These are phyloP conservation scores for Ceyx erithaca DNA, from an alignment of 2,797 vertebrate genomes.

Conservation along the genomic window DNA sequence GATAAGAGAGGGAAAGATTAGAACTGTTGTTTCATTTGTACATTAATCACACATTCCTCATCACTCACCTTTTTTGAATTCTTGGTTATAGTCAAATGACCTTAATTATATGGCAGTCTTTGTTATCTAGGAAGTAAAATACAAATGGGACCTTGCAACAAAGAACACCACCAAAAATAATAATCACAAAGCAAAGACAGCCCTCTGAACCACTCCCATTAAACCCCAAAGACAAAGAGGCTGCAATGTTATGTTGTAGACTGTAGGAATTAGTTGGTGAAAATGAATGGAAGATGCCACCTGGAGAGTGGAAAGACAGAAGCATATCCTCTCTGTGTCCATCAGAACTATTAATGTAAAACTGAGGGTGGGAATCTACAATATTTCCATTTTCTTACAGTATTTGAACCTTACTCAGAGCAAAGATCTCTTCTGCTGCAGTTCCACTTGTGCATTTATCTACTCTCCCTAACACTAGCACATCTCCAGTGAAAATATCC, in stretches of 20 bases:
- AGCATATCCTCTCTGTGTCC: background rate
- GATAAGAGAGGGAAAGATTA: constrained; percentile 25
- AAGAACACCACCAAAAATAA: background rate
- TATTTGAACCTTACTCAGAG: background rate
- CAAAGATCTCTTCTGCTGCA: background rate
- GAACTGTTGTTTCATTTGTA: background rate
- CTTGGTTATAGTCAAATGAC: constrained; percentile 5
- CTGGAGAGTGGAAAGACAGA: background rate
- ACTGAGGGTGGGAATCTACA: background rate
- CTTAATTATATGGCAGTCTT: background rate
- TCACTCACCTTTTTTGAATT: constrained; percentile 8
- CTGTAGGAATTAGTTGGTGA: background rate
- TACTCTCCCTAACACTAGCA: background rate
- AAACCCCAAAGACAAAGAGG: background rate
- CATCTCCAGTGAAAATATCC: background rate
- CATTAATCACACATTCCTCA: constrained; percentile 16
- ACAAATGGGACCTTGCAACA: background rate
- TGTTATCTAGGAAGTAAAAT: constrained; percentile 13
- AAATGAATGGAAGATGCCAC: background rate
- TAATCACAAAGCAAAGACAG: background rate
- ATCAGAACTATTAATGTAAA: background rate
- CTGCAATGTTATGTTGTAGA: background rate
- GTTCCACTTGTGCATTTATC: background rate
- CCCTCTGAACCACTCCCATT: background rate
- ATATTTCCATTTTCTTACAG: background rate